Conservation (phyloP, 2,888 invertebrate genomes). For the Drosophila niveifrons region DNA sequence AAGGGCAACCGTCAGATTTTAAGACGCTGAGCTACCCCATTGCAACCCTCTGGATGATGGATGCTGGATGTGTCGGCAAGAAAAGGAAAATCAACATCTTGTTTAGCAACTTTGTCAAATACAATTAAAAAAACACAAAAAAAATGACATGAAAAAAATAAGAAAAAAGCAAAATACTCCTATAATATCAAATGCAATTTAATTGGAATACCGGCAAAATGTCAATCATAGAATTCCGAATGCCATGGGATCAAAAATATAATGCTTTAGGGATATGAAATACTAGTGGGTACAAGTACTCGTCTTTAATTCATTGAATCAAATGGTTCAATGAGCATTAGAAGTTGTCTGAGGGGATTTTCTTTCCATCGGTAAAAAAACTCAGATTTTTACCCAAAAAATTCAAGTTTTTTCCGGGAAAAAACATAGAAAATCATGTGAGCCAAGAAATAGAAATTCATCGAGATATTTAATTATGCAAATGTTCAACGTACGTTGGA, state of each 20-base stretch:
- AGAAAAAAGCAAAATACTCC: constrained; percentile 34
- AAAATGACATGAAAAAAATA: constrained; percentile 2
- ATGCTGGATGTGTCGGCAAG: constrained; percentile 12
- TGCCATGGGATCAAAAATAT: constrained; percentile 25
- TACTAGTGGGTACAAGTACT: neutral
- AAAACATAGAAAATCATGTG: constrained; percentile 54
- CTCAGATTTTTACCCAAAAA: constrained; percentile 51
- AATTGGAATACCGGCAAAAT: constrained; percentile 70
- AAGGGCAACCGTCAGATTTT: constrained; percentile 42
- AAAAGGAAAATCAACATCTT: constrained; percentile 61
- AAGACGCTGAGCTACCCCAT: constrained; percentile 54
- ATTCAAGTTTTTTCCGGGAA: constrained; percentile 61
- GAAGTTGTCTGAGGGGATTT: constrained; percentile 12
- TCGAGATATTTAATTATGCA: constrained; percentile 69
- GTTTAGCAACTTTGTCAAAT: constrained; percentile 76
- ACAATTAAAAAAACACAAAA: constrained; percentile 66
- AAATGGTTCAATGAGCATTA: constrained; percentile 68
- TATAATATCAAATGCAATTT: constrained; percentile 56
- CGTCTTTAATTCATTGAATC: constrained; percentile 37
- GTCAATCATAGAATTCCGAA: constrained; percentile 67
- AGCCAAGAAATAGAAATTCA: constrained; percentile 45
- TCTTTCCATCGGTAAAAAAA: constrained; percentile 52
- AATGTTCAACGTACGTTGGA: constrained; percentile 64
- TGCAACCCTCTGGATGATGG: constrained; percentile 48
- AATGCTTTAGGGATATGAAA: constrained; percentile 31